Evolutionary conservation across 2,113 vertebrate species (phyloP).

Genomic region (Cyphomyrus discorhynchus): DNA sequence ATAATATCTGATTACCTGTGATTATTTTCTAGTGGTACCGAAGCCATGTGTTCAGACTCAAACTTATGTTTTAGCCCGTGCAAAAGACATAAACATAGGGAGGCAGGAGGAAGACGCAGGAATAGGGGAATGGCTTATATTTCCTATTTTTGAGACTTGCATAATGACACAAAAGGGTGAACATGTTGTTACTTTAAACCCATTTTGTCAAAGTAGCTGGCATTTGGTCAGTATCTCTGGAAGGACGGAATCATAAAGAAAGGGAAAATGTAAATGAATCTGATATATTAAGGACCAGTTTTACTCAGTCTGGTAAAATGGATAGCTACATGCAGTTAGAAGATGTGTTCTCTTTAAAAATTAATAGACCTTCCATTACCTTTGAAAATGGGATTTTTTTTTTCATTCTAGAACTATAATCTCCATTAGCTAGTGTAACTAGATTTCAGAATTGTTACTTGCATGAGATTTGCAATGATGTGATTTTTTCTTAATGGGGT

Average conservation of each 20-base stretch:
- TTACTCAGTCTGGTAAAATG: background rate
- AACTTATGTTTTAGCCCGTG: background rate
- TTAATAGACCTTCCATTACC: background rate
- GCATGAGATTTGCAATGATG: background rate
- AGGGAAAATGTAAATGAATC: background rate
- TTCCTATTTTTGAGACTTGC: background rate
- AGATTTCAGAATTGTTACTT: background rate
- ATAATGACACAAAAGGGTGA: background rate
- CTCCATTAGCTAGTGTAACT: background rate
- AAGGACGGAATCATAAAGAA: background rate
- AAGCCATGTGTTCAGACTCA: conserved; percentile 7
- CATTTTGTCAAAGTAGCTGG: background rate
- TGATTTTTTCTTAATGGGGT: background rate
- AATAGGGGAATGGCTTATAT: background rate
- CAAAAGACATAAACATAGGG: background rate
- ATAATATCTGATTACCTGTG: background rate
- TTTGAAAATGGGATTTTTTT: background rate
- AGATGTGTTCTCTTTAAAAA: background rate
- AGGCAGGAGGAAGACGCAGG: background rate
- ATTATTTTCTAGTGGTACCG: background rate
- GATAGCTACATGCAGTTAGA: background rate
- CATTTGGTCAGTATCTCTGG: background rate
- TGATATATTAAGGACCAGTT: background rate
- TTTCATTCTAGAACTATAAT: background rate
- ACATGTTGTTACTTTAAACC: background rate